These are phyloP conservation scores for Morinoia aosen DNA, from an alignment of 2,888 invertebrate genomes.

Conservation along the genomic window DNA sequence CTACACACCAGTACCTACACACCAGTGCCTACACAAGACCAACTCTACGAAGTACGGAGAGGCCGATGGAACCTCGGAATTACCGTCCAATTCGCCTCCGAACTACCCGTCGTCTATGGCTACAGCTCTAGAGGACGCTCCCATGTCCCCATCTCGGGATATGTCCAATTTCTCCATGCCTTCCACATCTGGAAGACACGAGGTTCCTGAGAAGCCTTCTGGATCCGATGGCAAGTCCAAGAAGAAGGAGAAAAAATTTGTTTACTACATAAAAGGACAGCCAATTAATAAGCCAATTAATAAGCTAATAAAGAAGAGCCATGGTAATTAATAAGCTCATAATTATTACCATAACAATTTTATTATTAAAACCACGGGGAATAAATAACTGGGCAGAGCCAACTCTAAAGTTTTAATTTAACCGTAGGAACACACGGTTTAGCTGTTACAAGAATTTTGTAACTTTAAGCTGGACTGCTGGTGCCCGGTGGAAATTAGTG, in stretches of 20 bases:
- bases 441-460: too few species aligned
- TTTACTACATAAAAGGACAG: neutral
- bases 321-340: too few species aligned
- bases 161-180: neutral
- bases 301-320: too few species aligned
- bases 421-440: too few species aligned
- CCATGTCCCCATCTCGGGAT: conserved; percentile 28
- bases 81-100: neutral
- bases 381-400: too few species aligned
- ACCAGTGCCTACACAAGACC: too few species aligned
- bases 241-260: conserved; percentile 16
- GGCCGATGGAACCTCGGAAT: neutral
- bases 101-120: conserved; percentile 4
- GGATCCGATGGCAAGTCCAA: neutral
- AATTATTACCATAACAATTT: too few species aligned
- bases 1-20: too few species aligned
- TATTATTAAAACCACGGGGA: too few species aligned
- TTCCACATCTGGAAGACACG: neutral
- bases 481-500: too few species aligned
- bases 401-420: too few species aligned
- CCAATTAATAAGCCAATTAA: neutral
- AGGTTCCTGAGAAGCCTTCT: conserved; percentile 3
- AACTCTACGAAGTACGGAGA: conserved; percentile 8
- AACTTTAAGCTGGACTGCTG: too few species aligned
- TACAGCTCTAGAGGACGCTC: neutral